Base-by-base conservation (phyloP, 2,797 vertebrate species). In the Malacoctenus gilli region DNA sequence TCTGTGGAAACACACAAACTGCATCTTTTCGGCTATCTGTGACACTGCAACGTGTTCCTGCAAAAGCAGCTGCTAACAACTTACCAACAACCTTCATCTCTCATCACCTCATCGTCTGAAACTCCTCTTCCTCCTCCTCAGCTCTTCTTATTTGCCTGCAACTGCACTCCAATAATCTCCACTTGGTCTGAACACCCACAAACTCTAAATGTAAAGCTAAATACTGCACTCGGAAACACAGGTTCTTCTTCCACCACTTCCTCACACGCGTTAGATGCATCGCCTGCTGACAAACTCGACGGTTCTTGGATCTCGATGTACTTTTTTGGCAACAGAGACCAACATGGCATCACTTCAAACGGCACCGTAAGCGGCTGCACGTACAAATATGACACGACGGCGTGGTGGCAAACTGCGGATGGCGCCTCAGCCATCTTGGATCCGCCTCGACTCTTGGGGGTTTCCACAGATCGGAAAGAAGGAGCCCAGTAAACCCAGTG, bases 381-480 rank as follows among this genome's bases (percentile, higher is more conserved):
- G n/a, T n/a, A n/a, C n/a, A n/a, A n/a, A 64, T 59, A 49, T 48
- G 38, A 66, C 46, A 74, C 51, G 62, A 55, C 21, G 56, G 59
- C 65, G 60, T 67, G 56, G 47, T 58, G 55, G 68, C 42, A 39
- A 23, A 22, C 28, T 63, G 55, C 32, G 56, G n/a, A n/a, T n/a
- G n/a, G n/a, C n/a, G n/a, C n/a, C n/a, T n/a, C n/a, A n/a, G n/a
- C n/a, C n/a, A n/a, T n/a, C n/a, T n/a, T n/a, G n/a, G n/a, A n/a
- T n/a, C n/a, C n/a, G n/a, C n/a, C 32, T 67, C 32, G 14, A 35
- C 34, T 65, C 66, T 73, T 53, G 46, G 61, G 75, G 74, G 80
- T 77, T 88, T 87, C 85, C 83, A 86, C 70, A 77, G 66, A 72
- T 70, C 16, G 55, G 18, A 49, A 65, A 30, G 5, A 31, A 40